phyloP scores from a whole-genome alignment of 2,797 vertebrate species.

The Sebastes cheni region DNA sequence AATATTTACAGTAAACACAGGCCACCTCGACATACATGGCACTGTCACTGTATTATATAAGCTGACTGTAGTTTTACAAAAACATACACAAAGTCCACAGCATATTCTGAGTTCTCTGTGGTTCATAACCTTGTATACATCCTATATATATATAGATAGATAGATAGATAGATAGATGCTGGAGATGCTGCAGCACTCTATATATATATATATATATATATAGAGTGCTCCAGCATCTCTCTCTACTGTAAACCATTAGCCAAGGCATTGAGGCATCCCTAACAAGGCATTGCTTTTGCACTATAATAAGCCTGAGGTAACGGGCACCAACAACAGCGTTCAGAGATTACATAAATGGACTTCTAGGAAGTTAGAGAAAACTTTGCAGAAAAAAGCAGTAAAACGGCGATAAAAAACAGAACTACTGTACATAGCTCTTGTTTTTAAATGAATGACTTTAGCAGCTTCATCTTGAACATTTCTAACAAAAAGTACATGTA shows the following conservation, averaged over 20 bases:
- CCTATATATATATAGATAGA: not conserved
- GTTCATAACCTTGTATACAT: not conserved
- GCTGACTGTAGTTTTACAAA: not conserved
- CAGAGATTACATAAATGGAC: slow-evolving; percentile 27
- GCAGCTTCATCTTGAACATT: not conserved
- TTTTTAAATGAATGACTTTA: not conserved
- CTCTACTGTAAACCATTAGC: slow-evolving; percentile 32
- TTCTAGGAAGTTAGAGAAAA: slow-evolving; percentile 21
- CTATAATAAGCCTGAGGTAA: slow-evolving; percentile 19
- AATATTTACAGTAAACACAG: not conserved
- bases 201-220: too few species aligned
- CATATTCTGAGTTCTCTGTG: not conserved
- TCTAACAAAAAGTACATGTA: not conserved
- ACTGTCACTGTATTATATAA: not conserved
- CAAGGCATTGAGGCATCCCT: slow-evolving; percentile 12
- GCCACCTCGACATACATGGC: not conserved
- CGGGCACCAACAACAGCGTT: slow-evolving; percentile 17
- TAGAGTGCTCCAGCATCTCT: not conserved
- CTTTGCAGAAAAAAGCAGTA: not conserved
- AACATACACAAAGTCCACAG: not conserved
- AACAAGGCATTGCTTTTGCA: slow-evolving; percentile 29
- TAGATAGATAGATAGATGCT: not conserved
- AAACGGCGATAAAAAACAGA: not conserved
- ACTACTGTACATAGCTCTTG: not conserved
- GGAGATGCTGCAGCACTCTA: too few species aligned